Percentiles rank a stretch among this genome's conserved stretches.
These are phyloP conservation scores for Neostethus bicornis DNA, from an alignment of 2,797 vertebrate species.

Conservation along the genomic window DNA sequence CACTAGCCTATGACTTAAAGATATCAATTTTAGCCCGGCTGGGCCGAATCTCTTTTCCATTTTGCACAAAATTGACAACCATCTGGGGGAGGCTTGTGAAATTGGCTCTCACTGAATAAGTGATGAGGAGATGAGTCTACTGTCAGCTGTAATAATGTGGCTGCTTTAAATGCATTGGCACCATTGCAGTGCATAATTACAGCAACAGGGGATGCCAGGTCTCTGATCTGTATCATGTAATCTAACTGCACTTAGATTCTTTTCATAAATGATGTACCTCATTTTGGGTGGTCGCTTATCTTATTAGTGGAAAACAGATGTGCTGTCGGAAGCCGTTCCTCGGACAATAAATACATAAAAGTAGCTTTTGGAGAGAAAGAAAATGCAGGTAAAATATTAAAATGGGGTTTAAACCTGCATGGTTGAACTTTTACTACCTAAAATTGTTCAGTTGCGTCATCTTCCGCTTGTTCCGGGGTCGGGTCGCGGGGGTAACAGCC, in stretches of 20 bases:
- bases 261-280: constrained; percentile 55
- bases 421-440: no score
- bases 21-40: constrained; percentile 59
- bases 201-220: constrained; percentile 42
- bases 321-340: constrained; percentile 22
- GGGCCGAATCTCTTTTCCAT: constrained; percentile 54
- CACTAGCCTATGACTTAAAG: constrained; percentile 43
- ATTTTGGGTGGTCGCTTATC: constrained; percentile 56
- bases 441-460: no score
- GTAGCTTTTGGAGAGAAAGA: background rate
- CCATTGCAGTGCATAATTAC: constrained; percentile 69
- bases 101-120: constrained; percentile 71
- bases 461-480: no score
- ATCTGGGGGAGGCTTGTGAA: constrained; percentile 68
- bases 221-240: constrained; percentile 63
- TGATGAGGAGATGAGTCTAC: constrained; percentile 71
- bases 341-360: background rate
- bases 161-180: constrained; percentile 75
- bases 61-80: constrained; percentile 72
- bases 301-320: constrained; percentile 39
- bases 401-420: no score
- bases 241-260: constrained; percentile 43
- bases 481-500: no score
- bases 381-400: no score
- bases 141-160: constrained; percentile 74